Evolutionary conservation across 2,888 invertebrate genomes (phyloP).

Genomic region (Eudemis profundana): DNA sequence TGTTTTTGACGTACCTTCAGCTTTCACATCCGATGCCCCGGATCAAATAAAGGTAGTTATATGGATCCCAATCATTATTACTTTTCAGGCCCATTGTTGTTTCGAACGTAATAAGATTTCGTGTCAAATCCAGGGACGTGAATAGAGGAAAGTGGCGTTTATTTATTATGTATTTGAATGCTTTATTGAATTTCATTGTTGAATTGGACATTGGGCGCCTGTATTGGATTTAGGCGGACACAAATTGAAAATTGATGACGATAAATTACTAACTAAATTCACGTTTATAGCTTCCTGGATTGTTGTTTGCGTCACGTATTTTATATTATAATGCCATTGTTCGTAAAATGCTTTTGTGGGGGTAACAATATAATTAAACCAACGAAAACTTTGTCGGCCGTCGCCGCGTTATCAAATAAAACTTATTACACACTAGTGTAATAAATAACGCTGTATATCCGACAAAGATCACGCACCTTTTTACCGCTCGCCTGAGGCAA

Average conservation of each 20-base stretch:
- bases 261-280: constrained; percentile 4
- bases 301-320: not conserved
- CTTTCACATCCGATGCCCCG: constrained; percentile 20
- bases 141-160: constrained; percentile 29
- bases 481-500: constrained; percentile 36
- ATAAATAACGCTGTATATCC: constrained; percentile 43
- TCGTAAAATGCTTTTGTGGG: not conserved
- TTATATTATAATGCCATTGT: not conserved
- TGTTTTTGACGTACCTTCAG: constrained; percentile 36
- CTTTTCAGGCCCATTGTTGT: constrained; percentile 21
- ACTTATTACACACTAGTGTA: constrained; percentile 38
- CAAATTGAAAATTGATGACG: constrained; percentile 15
- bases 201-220: not conserved
- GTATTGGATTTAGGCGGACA: constrained; percentile 3
- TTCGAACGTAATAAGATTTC: constrained; percentile 28
- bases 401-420: constrained; percentile 37
- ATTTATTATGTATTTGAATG: constrained; percentile 29
- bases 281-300: not conserved
- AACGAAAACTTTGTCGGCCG: constrained; percentile 2
- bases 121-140: constrained; percentile 13
- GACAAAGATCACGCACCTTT: constrained; percentile 46
- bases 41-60: constrained; percentile 30
- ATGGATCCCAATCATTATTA: constrained; percentile 28
- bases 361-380: constrained; percentile 6
- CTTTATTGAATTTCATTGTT: constrained; percentile 27